Evolutionary conservation across 2,797 vertebrate genomes (phyloP).

Genomic region (Microctenopoma lineatum): DNA sequence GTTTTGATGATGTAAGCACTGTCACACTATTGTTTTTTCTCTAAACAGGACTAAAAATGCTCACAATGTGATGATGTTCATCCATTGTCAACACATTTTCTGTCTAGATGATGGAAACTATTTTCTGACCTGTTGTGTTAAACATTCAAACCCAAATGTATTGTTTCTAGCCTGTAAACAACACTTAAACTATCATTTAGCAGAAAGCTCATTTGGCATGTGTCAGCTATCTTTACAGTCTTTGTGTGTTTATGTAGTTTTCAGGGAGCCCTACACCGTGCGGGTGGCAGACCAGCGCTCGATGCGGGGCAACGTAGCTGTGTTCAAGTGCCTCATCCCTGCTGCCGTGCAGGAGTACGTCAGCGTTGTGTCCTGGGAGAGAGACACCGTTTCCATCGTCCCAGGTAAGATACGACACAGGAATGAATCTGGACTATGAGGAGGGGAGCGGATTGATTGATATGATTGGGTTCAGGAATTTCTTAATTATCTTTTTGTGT

Average conservation of each 20-base stretch:
- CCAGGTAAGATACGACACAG: conserved; percentile 86
- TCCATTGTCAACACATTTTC: not conserved
- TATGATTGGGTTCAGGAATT: conserved; percentile 34
- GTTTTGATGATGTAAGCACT: conserved; percentile 48
- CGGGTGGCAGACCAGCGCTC: conserved; percentile 99
- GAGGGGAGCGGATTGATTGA: not conserved
- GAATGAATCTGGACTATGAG: conserved; percentile 10
- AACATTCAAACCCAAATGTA: not conserved
- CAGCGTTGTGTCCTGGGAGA: conserved; percentile 99
- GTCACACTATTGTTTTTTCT: conserved; percentile 38
- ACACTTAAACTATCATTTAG: conserved; percentile 6
- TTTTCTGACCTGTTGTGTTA: not conserved
- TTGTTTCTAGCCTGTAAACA: not conserved
- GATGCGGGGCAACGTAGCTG: conserved; percentile 98
- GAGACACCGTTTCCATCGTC: conserved; percentile 96
- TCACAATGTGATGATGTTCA: conserved; percentile 7
- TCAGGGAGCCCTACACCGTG: conserved; percentile 99
- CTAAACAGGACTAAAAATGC: conserved; percentile 6
- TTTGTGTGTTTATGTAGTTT: conserved; percentile 83
- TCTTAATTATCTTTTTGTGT: conserved; percentile 34
- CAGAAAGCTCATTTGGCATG: not conserved
- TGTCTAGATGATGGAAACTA: not conserved
- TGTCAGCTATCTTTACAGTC: not conserved
- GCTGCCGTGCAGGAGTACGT: conserved; percentile 98
- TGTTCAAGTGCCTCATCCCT: conserved; percentile 99